Base-by-base conservation (phyloP, 2,888 invertebrate genomes). In the Drosophila mercatorum region DNA sequence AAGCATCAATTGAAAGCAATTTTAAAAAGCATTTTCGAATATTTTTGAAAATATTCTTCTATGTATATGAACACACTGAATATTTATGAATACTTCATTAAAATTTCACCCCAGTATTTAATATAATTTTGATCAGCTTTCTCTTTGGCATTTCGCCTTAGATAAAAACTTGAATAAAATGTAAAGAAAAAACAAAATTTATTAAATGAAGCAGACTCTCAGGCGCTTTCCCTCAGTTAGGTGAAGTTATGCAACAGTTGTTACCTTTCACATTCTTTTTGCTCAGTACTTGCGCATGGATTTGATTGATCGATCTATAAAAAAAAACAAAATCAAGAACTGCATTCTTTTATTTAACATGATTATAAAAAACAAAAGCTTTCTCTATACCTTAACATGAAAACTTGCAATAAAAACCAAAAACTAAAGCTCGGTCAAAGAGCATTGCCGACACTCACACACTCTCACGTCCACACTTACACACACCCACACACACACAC, bases 201-300 rank as follows among this genome's bases (percentile, higher is more conserved):
- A n/a, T 3, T 5, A 5, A 38, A 36, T 11, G 17, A 34, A 17
- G 49, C 5, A n/a, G 11, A 17, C 14, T 34, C 31, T 31, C 5
- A n/a, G 31, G 47, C n/a, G 8, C n/a, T 52, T 14, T 17, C 28
- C n/a, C 26, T 14, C 22, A 17, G 5, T 49, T 49, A n/a, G 22
- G 31, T 66, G 31, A 44, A 56, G 26, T 36, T 62, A 68, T 67
- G 80, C 82, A 71, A 68, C 59, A 72, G 47, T 51, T 62, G 38
- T 62, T 57, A 40, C 52, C 36, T 46, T 68, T 66, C 55, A 46
- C 44, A 36, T 78, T 67, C 62, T 53, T 57, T 57, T 56, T 65
- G 67, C 61, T 56, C 61, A 61, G 60, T 68, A 59, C 66, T 70
- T 79, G 63, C 76, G 85, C 81, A 84, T 81, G 85, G 61, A 69